Evolutionary conservation across 1,140 invertebrate genomes (phyloP).

Genomic region (Calliopsis andreniformis): DNA sequence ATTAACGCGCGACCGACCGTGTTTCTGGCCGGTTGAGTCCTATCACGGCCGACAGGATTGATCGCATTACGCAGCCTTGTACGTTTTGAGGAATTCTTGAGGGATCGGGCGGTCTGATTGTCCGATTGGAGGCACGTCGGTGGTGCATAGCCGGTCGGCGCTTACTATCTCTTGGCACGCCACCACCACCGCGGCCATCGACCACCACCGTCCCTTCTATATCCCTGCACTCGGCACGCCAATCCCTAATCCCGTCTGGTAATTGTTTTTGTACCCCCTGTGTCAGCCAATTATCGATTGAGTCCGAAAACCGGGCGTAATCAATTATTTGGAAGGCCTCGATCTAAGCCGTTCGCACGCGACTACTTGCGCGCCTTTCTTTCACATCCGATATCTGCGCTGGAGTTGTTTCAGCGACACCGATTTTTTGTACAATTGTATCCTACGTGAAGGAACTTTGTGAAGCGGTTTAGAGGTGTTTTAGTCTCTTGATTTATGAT

Average conservation of each 20-base stretch:
- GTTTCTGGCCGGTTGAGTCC: background rate
- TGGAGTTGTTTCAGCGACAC: too few relatives aligned
- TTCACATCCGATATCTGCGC: background rate
- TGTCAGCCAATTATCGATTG: slow-evolving; percentile 66
- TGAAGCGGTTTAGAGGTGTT: too few relatives aligned
- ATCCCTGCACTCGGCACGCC: slow-evolving; percentile 37
- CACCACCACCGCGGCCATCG: slow-evolving; percentile 42
- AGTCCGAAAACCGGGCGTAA: slow-evolving; percentile 44
- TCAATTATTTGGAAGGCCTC: slow-evolving; percentile 55
- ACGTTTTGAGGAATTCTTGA: slow-evolving; percentile 16
- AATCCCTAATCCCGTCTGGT: slow-evolving; percentile 57
- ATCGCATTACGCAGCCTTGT: background rate
- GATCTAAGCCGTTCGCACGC: background rate
- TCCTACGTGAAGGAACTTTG: too few relatives aligned
- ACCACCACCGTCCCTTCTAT: slow-evolving; percentile 36
- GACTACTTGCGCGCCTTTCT: background rate
- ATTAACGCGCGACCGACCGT: background rate
- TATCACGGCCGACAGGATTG: background rate
- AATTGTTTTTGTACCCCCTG: slow-evolving; percentile 68
- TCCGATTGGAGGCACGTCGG: slow-evolving; percentile 39
- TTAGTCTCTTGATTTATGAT: too few relatives aligned
- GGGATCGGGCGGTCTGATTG: slow-evolving; percentile 32
- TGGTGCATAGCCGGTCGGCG: slow-evolving; percentile 41
- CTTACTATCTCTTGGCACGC: slow-evolving; percentile 63
- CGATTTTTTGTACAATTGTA: too few relatives aligned